Percentiles rank a stretch among this genome's conserved stretches.
phyloP scores from a whole-genome alignment of 2,888 invertebrate species.

The Cheilosia variabilis region DNA sequence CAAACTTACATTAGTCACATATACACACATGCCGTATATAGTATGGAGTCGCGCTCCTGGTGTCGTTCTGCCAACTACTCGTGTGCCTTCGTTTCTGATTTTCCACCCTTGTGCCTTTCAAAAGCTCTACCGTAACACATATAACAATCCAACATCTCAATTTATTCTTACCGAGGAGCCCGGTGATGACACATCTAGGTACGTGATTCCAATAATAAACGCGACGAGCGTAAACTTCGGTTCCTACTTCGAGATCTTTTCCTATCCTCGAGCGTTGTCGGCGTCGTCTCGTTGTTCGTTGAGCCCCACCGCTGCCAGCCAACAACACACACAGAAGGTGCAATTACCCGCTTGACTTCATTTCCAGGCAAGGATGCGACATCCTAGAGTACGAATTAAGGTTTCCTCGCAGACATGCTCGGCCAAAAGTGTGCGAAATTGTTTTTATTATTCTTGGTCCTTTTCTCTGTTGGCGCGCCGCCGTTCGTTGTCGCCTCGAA shows the following conservation, averaged over 20 bases:
- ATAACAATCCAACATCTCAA: constrained; percentile 65
- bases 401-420: constrained; percentile 49
- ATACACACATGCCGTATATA: constrained; percentile 1
- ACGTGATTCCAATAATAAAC: constrained; percentile 74
- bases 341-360: constrained; percentile 74
- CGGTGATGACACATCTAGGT: constrained; percentile 72
- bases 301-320: neutral
- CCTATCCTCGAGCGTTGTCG: constrained; percentile 10
- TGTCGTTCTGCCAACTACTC: constrained; percentile 3
- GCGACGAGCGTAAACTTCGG: constrained; percentile 56
- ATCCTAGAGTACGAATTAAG: constrained; percentile 69
- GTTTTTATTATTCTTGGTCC: constrained; percentile 58
- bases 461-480: neutral
- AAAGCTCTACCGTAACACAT: constrained; percentile 62
- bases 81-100: constrained; percentile 52
- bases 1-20: constrained; percentile 46
- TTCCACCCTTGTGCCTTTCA: constrained; percentile 66
- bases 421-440: constrained; percentile 68
- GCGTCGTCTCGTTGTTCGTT: neutral
- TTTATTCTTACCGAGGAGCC: constrained; percentile 68
- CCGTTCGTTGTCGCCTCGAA: neutral
- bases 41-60: neutral
- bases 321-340: constrained; percentile 63
- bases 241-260: constrained; percentile 52
- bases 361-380: constrained; percentile 68